phyloP scores from a whole-genome alignment of 2,888 invertebrate genomes.

The Pardosa pseudoannulata region DNA sequence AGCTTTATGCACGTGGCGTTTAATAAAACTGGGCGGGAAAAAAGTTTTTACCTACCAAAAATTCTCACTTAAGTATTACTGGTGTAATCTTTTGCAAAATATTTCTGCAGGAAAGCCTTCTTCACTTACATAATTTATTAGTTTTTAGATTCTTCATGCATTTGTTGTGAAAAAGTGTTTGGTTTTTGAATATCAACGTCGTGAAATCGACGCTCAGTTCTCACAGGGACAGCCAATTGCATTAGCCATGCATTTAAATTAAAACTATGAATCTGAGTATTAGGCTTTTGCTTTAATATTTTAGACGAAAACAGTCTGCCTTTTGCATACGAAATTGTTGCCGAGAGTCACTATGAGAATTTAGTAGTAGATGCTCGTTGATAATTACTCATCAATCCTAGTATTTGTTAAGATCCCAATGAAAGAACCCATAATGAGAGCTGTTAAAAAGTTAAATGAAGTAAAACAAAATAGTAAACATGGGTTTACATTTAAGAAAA shows the following conservation, averaged over 20 bases:
- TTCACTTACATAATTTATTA: conserved; percentile 65
- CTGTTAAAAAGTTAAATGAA: too few relatives aligned
- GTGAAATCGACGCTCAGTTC: not conserved
- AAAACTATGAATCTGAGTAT: not conserved
- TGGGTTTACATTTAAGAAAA: too few relatives aligned
- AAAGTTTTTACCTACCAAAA: conserved; percentile 35
- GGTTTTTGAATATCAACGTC: not conserved
- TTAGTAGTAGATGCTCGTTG: not conserved
- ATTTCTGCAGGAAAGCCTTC: conserved; percentile 40
- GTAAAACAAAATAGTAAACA: too few relatives aligned
- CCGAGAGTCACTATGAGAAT: not conserved
- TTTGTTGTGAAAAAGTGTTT: conserved; percentile 7
- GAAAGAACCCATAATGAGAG: too few relatives aligned
- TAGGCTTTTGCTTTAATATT: not conserved
- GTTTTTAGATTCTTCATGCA: conserved; percentile 23
- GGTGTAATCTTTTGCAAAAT: conserved; percentile 47
- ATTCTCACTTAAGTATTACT: conserved; percentile 37
- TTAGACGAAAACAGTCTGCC: not conserved
- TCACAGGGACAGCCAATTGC: not conserved
- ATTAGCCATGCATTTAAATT: not conserved
- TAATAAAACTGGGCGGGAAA: conserved; percentile 46
- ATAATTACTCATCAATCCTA: not conserved
- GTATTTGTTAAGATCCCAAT: not conserved
- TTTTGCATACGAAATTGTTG: not conserved
- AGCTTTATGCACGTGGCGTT: conserved; percentile 50